phyloP scores from a whole-genome alignment of 1,140 invertebrate genomes.

The Zaprionus nigranus region DNA sequence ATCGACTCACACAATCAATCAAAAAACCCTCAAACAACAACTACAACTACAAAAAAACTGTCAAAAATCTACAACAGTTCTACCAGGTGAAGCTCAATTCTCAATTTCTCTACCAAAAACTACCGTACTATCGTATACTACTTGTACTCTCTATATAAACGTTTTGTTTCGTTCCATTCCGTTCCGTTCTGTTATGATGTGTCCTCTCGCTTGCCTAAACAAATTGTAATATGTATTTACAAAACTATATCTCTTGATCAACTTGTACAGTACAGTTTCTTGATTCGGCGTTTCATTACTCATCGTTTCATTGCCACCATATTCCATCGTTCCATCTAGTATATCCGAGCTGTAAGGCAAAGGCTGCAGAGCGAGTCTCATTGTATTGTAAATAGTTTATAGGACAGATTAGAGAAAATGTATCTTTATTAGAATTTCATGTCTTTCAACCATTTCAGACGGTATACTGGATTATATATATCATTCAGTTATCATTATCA shows the following conservation, averaged over 20 bases:
- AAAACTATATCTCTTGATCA: constrained; percentile 10
- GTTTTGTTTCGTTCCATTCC: constrained; percentile 63
- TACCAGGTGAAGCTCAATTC: constrained; percentile 82
- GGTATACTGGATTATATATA: background rate
- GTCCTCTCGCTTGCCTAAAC: constrained; percentile 34
- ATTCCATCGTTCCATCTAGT: background rate
- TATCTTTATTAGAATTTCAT: background rate
- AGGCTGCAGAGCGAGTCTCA: background rate
- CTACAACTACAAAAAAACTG: constrained; percentile 41
- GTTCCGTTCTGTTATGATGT: constrained; percentile 49
- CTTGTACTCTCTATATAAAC: constrained; percentile 57
- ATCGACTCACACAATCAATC: constrained; percentile 23
- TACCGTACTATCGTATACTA: constrained; percentile 47
- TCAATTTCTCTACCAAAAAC: constrained; percentile 42
- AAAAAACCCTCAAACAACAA: constrained; percentile 27
- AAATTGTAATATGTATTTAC: constrained; percentile 13
- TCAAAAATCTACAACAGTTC: constrained; percentile 74
- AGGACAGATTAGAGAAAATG: background rate
- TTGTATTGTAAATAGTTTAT: background rate
- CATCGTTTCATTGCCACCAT: constrained; percentile 30
- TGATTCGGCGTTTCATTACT: constrained; percentile 24
- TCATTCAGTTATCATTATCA: background rate
- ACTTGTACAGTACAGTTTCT: constrained; percentile 40
- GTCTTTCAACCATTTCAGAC: background rate
- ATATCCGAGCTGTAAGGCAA: background rate